Conservation (phyloP, 2,113 vertebrate genomes). For the Eptesicus fuscus region DNA sequence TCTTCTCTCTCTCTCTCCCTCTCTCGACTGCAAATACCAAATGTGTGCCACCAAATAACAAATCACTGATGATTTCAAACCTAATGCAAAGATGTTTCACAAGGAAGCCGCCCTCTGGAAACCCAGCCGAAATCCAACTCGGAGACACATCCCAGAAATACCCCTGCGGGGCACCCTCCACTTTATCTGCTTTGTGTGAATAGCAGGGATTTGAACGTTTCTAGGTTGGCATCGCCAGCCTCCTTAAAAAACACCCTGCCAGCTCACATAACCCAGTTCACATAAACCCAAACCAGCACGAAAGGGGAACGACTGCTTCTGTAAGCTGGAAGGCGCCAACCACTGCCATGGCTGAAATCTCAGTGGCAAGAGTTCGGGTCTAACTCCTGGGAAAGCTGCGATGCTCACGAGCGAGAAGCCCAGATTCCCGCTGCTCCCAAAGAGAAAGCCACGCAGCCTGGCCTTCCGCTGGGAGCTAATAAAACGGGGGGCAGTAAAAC, state of each 20-base stretch:
- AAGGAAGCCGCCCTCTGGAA: neutral
- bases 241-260: neutral
- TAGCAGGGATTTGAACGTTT: neutral
- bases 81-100: neutral
- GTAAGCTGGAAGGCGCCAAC: neutral
- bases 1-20: neutral
- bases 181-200: neutral
- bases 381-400: neutral
- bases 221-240: neutral
- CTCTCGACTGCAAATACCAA: neutral
- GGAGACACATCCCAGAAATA: neutral
- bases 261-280: neutral
- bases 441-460: neutral
- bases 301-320: neutral
- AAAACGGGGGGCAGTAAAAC: constrained; percentile 25
- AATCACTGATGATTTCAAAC: neutral
- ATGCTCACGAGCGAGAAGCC: neutral
- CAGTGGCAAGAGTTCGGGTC: neutral
- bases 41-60: neutral
- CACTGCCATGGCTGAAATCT: neutral
- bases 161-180: neutral
- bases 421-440: neutral
- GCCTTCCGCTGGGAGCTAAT: constrained; percentile 13
- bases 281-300: neutral
- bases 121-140: neutral